These are phyloP conservation scores for Distichodus sexfasciatus DNA, from an alignment of 2,797 vertebrate genomes.

Conservation along the genomic window DNA sequence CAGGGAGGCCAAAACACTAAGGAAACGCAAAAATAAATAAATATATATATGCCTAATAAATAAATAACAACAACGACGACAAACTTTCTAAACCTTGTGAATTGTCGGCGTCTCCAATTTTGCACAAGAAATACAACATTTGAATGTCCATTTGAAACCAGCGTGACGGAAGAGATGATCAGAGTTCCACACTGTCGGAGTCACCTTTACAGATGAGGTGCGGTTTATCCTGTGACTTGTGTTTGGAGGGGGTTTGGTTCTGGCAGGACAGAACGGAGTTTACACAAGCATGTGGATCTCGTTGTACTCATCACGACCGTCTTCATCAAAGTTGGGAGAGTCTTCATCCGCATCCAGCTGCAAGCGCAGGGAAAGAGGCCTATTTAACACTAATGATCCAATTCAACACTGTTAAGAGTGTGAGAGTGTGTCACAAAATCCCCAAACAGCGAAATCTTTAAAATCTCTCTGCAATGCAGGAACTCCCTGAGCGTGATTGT, in stretches of 20 bases:
- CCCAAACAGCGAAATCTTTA: neutral
- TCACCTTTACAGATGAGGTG: conserved; percentile 29
- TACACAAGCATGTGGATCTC: conserved; percentile 98
- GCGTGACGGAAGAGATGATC: conserved; percentile 24
- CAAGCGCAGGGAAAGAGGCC: conserved; percentile 44
- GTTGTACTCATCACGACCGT: conserved; percentile 94
- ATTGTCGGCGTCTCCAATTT: conserved; percentile 18
- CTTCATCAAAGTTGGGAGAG: conserved; percentile 93
- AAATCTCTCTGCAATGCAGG: neutral
- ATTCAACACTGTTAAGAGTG: neutral
- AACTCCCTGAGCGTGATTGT: neutral
- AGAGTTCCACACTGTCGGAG: conserved; percentile 16
- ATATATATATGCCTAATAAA: conserved; percentile 2
- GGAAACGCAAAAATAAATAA: conserved; percentile 16
- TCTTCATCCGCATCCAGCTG: conserved; percentile 94
- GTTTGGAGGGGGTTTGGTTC: conserved; percentile 41
- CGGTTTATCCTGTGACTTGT: conserved; percentile 41
- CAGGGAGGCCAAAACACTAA: conserved; percentile 35
- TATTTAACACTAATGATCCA: neutral
- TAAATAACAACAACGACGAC: conserved; percentile 24
- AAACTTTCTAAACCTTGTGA: conserved; percentile 26
- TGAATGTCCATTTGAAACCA: conserved; percentile 36
- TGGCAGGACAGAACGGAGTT: conserved; percentile 21
- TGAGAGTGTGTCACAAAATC: neutral
- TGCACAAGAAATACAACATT: conserved; percentile 34